A percentile compares a stretch with the other conserved stretches of the same genome.
Conservation (phyloP, 2,797 vertebrate genomes). For the Spinibarbus caldwelli region DNA sequence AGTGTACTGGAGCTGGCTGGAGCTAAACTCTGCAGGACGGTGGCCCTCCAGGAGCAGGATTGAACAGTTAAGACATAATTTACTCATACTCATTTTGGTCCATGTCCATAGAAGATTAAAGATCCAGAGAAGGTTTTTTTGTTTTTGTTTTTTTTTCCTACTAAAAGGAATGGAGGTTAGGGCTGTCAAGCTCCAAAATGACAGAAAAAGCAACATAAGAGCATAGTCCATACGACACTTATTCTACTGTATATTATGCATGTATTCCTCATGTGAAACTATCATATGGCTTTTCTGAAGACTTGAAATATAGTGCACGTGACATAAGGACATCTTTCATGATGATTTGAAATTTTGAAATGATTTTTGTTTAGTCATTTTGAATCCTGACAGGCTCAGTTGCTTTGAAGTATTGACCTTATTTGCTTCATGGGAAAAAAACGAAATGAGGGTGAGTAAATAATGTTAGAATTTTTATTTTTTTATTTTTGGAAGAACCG, state of each 20-base stretch:
- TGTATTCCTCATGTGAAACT: background rate
- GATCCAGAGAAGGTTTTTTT: background rate
- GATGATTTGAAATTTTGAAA: background rate
- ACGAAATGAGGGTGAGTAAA: background rate
- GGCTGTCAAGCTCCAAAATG: background rate
- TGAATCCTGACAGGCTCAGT: background rate
- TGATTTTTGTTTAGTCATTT: background rate
- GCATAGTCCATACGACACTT: background rate
- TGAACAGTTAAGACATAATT: background rate
- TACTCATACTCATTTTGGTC: slow-evolving; percentile 23
- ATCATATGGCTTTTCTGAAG: no score
- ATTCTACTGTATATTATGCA: background rate
- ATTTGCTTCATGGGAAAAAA: background rate
- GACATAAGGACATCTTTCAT: background rate
- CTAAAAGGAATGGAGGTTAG: background rate
- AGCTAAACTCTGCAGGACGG: background rate
- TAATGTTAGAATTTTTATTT: background rate
- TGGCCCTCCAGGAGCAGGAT: background rate
- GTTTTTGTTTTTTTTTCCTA: background rate
- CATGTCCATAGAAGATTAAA: background rate
- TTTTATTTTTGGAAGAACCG: background rate
- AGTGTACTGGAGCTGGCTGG: background rate
- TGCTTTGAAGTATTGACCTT: background rate
- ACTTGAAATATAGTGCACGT: background rate
- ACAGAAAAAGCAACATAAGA: background rate